phyloP scores from a whole-genome alignment of 2,113 vertebrate genomes.

The Catharus minimus region DNA sequence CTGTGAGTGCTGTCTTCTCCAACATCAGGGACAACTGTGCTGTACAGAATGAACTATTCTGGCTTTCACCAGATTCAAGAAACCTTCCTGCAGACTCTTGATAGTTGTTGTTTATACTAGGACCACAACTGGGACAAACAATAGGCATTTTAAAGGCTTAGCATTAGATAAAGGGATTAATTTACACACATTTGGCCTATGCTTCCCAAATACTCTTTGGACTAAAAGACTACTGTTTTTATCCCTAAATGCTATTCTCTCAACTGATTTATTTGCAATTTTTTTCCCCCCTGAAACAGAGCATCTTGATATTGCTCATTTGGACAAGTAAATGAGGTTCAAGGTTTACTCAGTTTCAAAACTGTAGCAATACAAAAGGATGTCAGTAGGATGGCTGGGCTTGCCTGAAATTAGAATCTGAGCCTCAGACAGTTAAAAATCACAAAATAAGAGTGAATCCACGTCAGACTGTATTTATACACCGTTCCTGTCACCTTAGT shows the following conservation, averaged over 20 bases:
- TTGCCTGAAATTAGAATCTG: background rate
- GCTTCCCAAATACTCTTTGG: background rate
- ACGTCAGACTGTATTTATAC: background rate
- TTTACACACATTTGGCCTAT: background rate
- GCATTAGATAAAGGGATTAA: background rate
- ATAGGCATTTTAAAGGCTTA: background rate
- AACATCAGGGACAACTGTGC: background rate
- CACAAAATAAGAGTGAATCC: background rate
- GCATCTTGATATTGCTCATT: accelerated
- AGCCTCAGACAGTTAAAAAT: background rate
- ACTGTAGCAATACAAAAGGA: background rate
- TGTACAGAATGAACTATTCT: background rate
- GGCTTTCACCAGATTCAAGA: background rate
- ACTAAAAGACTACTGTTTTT: background rate
- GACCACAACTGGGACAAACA: background rate
- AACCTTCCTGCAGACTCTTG: background rate
- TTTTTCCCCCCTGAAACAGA: background rate
- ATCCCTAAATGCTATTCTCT: background rate
- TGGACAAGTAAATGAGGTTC: background rate
- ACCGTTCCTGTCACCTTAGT: background rate
- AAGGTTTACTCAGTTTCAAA: background rate
- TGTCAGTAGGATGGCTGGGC: background rate
- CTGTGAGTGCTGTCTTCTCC: background rate
- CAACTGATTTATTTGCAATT: background rate
- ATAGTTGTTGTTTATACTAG: background rate